Evolutionary conservation across 2,113 vertebrate species (phyloP), one percentile per base, ranked within the genome.

Genomic region (Chiloscyllium plagiosum): DNA sequence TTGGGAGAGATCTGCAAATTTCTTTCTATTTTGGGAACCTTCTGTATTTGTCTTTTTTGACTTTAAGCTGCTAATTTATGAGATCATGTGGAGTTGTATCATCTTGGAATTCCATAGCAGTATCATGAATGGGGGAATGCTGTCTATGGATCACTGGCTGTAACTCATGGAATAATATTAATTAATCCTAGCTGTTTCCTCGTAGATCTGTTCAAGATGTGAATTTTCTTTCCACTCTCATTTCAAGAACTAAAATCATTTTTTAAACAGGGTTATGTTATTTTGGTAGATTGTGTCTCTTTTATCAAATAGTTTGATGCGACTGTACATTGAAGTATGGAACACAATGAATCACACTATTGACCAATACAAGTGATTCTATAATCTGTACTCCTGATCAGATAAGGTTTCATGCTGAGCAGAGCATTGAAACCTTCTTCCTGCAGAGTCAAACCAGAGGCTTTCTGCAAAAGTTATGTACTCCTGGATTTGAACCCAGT

Each of bases 181-280:
- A 93, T 66, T 66, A 92, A 92, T 93, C n/a, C 61, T 92, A 65
- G 61, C 61, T 66, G 89, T 37, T 26, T 42, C 47, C 89, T 37
- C n/a, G 29, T 66, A 93, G 33, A 66, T 90, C 87, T 90, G 87
- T 90, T 93, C 89, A 68, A 93, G 33, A 37, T 93, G 89, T 93
- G n/a, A 2, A n/a, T n/a, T 66, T 66, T 65, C 33, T 66, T 93
- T 66, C 33, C n/a, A 26, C 89, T 66, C 33, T 37, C 33, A 24
- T 66, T 68, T 66, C n/a, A 93, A 66, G 66, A n/a, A 83, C 37
- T 42, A 83, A 37, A 83, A 47, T 83, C 80, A 83, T 7, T 83
- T 83, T 83, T 83, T 37, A 37, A 33, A 37, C 15, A 65, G 1
- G 42, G 42, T 47, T n/a, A 68, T 66, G 5, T n/a, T 56, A 92